These are phyloP conservation scores for Cliona cf. orientalis DNA, from an alignment of 37 sponge, comb jelly and placozoan genomes.

Conservation along the genomic window DNA sequence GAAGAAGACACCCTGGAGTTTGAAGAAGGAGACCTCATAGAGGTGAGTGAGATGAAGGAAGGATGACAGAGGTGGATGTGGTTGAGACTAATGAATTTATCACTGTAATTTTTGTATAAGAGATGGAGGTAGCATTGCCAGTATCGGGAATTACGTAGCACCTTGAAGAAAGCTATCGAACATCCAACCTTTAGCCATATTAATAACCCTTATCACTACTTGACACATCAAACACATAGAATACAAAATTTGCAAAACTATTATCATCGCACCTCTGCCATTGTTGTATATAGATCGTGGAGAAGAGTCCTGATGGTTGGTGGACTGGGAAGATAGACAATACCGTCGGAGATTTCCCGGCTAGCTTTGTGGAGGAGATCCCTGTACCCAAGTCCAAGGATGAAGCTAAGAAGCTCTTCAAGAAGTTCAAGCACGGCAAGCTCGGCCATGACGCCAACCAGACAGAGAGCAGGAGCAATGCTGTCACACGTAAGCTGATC, in stretches of 20 bases:
- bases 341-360: constrained; percentile 68
- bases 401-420: constrained; percentile 40
- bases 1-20: constrained; percentile 62
- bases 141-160: too few species aligned
- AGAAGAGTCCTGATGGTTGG: constrained; percentile 87
- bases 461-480: constrained; percentile 1
- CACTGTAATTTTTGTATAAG: too few species aligned
- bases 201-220: too few species aligned
- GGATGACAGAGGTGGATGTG: too few species aligned
- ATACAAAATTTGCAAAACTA: too few species aligned
- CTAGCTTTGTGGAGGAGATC: constrained; percentile 82
- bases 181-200: too few species aligned
- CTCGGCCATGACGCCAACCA: not conserved
- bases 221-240: too few species aligned
- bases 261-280: not conserved
- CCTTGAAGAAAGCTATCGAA: too few species aligned
- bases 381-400: constrained; percentile 45
- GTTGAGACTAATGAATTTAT: too few species aligned
- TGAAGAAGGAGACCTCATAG: constrained; percentile 80
- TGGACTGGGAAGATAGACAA: constrained; percentile 71
- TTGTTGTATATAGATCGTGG: constrained; percentile 40
- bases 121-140: too few species aligned
- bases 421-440: constrained; percentile 24
- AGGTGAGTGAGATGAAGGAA: constrained; percentile 60
- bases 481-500: not conserved